A percentile compares a stretch with the other conserved stretches of the same genome.
phyloP scores from a whole-genome alignment of 2,797 vertebrate genomes.

The Esox masquinongy region DNA sequence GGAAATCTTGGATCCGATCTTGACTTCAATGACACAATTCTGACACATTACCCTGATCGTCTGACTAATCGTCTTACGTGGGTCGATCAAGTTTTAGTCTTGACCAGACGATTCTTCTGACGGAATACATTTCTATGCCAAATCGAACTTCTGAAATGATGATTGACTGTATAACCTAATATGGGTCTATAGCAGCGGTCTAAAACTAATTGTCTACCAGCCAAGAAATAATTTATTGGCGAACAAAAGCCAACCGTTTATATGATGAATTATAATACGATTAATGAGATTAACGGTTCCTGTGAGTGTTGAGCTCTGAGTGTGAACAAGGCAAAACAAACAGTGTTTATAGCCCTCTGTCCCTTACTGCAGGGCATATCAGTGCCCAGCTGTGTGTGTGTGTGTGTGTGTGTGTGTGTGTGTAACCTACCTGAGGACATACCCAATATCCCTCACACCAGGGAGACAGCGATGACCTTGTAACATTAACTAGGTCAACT shows the following conservation, averaged over 20 bases:
- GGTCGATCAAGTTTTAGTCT: too few relatives aligned
- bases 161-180: too few relatives aligned
- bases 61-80: too few relatives aligned
- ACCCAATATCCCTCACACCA: background rate
- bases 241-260: background rate
- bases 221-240: too few relatives aligned
- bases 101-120: too few relatives aligned
- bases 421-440: background rate
- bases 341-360: background rate
- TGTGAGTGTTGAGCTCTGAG: background rate
- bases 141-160: too few relatives aligned
- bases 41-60: too few relatives aligned
- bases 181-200: too few relatives aligned
- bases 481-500: background rate
- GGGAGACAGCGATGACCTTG: background rate
- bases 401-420: conserved; percentile 7
- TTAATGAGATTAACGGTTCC: background rate
- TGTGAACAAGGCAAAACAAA: background rate
- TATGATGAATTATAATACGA: background rate
- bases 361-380: background rate
- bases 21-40: too few relatives aligned
- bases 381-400: background rate
- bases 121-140: too few relatives aligned
- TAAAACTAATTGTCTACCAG: too few relatives aligned
- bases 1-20: too few relatives aligned